Percentiles rank a stretch among this genome's conserved stretches.
phyloP scores from a whole-genome alignment of 2,888 invertebrate genomes.

The Lepidochitona cinerea region DNA sequence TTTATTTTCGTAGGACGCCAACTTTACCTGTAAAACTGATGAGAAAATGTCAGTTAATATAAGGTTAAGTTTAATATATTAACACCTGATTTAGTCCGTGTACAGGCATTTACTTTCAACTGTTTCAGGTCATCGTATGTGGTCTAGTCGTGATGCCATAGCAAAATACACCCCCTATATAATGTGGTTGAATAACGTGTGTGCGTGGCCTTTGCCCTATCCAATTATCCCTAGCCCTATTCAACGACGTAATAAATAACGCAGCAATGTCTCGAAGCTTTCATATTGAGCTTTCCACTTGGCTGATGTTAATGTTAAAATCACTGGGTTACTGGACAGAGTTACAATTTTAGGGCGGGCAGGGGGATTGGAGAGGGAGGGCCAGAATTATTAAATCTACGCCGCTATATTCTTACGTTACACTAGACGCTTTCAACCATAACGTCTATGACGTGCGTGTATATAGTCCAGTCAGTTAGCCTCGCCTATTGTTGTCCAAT shows the following conservation, averaged over 20 bases:
- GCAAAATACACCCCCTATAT: background rate
- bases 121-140: background rate
- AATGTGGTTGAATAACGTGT: background rate
- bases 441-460: no score
- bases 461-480: no score
- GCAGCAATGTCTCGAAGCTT: background rate
- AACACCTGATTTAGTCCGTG: no score
- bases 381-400: background rate
- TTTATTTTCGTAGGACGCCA: no score
- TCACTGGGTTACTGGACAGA: background rate
- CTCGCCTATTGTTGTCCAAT: no score
- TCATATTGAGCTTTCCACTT: background rate
- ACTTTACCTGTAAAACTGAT: no score
- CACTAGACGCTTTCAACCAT: no score
- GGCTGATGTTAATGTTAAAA: background rate
- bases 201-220: background rate
- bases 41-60: no score
- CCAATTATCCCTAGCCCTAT: background rate
- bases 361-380: background rate
- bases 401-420: no score
- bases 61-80: no score
- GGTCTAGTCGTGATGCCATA: background rate
- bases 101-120: no score
- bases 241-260: background rate
- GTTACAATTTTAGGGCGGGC: background rate